Evolutionary conservation across 1,140 invertebrate genomes (phyloP).

Genomic region (Cydia strobilella): DNA sequence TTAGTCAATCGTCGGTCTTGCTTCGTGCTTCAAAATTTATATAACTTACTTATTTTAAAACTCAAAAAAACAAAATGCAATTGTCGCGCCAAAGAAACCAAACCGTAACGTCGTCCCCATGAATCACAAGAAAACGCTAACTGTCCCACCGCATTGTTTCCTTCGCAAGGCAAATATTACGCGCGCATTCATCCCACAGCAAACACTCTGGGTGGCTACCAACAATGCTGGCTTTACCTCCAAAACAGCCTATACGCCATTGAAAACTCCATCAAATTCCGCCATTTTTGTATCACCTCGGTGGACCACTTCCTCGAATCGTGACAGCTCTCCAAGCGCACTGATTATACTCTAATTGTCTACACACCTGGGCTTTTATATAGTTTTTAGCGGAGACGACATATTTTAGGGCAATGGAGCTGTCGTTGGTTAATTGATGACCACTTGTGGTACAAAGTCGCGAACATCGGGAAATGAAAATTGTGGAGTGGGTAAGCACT

Average conservation of each 20-base stretch:
- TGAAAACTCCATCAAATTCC: constrained; percentile 57
- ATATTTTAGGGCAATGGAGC: constrained; percentile 56
- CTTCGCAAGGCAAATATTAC: constrained; percentile 76
- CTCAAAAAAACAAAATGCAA: background rate
- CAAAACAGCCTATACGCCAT: background rate
- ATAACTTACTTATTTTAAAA: no score
- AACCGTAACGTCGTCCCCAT: constrained; percentile 57
- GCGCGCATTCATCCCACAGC: constrained; percentile 66
- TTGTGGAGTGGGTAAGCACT: background rate
- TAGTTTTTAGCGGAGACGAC: constrained; percentile 67
- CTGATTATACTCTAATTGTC: constrained; percentile 77
- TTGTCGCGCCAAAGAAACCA: constrained; percentile 36
- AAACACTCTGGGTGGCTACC: constrained; percentile 72
- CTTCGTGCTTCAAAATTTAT: no score
- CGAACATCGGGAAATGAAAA: constrained; percentile 44
- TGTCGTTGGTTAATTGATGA: constrained; percentile 66
- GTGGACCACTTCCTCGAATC: constrained; percentile 5
- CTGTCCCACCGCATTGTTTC: constrained; percentile 74
- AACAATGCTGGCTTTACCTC: constrained; percentile 66
- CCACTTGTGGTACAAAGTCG: constrained; percentile 57
- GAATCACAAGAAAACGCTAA: constrained; percentile 64
- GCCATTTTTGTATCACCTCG: background rate
- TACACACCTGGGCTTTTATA: constrained; percentile 70
- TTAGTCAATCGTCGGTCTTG: no score
- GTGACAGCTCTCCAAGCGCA: constrained; percentile 76